Conservation (phyloP, 1,140 invertebrate species). For the Caenorhabditis tropicalis region DNA sequence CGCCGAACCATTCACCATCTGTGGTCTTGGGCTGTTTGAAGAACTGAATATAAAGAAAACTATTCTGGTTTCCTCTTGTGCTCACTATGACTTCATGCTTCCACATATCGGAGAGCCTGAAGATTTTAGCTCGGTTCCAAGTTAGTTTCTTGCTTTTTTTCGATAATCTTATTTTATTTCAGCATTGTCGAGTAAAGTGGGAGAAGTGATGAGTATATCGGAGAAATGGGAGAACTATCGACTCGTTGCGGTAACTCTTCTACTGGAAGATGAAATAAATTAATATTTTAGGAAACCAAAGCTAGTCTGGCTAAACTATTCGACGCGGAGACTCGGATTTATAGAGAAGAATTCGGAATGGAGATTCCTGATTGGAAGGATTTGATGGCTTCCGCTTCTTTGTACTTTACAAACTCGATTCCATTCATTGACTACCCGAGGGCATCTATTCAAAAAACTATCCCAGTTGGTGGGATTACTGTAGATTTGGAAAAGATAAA, state of each 20-base stretch:
- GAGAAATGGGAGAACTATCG: neutral
- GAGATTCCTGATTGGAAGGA: neutral
- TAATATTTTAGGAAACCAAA: neutral
- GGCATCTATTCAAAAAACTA: slow-evolving; percentile 43
- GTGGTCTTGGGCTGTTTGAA: neutral
- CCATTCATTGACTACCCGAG: slow-evolving; percentile 45
- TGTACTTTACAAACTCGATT: slow-evolving; percentile 41
- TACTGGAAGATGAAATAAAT: neutral
- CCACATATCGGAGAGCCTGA: neutral
- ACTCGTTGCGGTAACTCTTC: neutral
- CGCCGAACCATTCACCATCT: neutral
- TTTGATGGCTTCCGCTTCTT: slow-evolving; percentile 24
- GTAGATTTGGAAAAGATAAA: slow-evolving; percentile 22
- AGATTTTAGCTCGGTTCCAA: slow-evolving; percentile 8
- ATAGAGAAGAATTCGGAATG: neutral
- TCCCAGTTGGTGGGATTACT: slow-evolving; percentile 51
- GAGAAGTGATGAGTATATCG: slow-evolving; percentile 6
- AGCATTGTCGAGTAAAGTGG: neutral
- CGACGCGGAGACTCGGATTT: neutral
- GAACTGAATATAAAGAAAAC: neutral
- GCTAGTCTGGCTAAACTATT: neutral
- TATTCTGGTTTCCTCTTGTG: neutral
- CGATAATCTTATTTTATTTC: neutral
- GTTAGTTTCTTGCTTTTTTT: neutral
- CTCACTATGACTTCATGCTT: neutral